Evolutionary conservation across 2,888 invertebrate genomes (phyloP), one percentile per base, ranked within the genome.

Genomic region (Scaptomyza parva): DNA sequence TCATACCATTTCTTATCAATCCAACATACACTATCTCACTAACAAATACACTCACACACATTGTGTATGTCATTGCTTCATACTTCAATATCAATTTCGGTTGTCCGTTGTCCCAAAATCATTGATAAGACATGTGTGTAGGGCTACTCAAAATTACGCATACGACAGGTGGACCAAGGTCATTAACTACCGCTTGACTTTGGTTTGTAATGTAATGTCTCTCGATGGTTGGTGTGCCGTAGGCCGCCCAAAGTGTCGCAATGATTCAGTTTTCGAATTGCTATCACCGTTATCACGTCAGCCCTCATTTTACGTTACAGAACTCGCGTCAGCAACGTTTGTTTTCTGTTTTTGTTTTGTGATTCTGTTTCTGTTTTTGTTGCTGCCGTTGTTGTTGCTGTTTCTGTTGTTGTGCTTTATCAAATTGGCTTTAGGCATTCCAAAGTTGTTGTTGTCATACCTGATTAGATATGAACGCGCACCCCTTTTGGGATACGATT

Each of bases 161-260:
- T 76, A 65, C 71, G 78, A 72, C 81, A 81, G 89, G 82, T 87
- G 85, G 82, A 84, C 85, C 89, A 87, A 88, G 89, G 86, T 87
- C 86, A 88, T 76, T 88, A 83, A 62, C 86, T 71, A 66, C 53
- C 71, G 50, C 74, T 69, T 76, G 84, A 79, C 79, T 82, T 78
- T 79, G 61, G 26, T 26, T n/a, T 11, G 6, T 17, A 33, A 33
- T 41, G 44, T 47, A 58, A 45, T 51, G 18, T 12, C n/a, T 44
- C 12, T 1, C 9, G 8, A 8, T 9, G 5, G 8, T 9, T 28
- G 18, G 17, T 14, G n/a, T 47, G 50, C 41, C 57, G 24, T 48
- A n/a, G 40, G 52, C 50, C 43, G 26, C 11, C 50, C 45, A 50
- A 68, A 50, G 77, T 84, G 72, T 84, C 70, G 76, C 47, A 81